A percentile compares a stretch with the other conserved stretches of the same genome.
Conservation (phyloP, 2,888 invertebrate genomes). For the Pyrrhia umbra region DNA sequence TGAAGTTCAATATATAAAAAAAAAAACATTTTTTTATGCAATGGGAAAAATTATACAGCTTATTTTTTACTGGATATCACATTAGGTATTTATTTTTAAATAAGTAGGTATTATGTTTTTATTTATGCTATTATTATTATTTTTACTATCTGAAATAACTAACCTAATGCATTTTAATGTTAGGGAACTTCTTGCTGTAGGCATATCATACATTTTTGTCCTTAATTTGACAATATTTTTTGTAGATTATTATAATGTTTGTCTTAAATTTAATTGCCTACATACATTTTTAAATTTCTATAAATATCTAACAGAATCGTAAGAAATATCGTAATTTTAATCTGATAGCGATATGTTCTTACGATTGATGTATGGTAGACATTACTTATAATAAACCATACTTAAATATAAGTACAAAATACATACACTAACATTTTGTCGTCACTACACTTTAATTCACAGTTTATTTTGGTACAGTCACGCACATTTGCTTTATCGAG, state of each 20-base stretch:
- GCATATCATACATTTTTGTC: conserved; percentile 3
- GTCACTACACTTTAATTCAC: conserved; percentile 49
- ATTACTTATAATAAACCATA: conserved; percentile 30
- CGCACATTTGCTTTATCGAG: conserved; percentile 21
- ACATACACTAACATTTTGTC: conserved; percentile 49
- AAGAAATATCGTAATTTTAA: neutral
- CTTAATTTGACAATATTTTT: conserved; percentile 8
- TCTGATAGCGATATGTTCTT: neutral
- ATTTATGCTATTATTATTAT: conserved; percentile 9
- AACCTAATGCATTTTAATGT: conserved; percentile 22
- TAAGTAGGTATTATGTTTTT: neutral
- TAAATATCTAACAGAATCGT: neutral
- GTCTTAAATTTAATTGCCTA: neutral
- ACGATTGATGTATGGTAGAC: conserved; percentile 1
- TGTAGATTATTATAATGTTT: neutral
- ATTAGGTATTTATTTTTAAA: conserved; percentile 29
- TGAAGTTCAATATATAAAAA: neutral
- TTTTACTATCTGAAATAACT: conserved; percentile 6
- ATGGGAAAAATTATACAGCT: conserved; percentile 11
- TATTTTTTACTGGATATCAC: conserved; percentile 48
- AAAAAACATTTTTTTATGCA: neutral
- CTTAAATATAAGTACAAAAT: conserved; percentile 41
- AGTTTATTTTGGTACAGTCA: conserved; percentile 56
- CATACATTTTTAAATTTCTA: neutral
- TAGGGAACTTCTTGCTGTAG: conserved; percentile 1